Conservation (phyloP, 2,797 vertebrate species). For the Hephaestus fuliginosus region DNA sequence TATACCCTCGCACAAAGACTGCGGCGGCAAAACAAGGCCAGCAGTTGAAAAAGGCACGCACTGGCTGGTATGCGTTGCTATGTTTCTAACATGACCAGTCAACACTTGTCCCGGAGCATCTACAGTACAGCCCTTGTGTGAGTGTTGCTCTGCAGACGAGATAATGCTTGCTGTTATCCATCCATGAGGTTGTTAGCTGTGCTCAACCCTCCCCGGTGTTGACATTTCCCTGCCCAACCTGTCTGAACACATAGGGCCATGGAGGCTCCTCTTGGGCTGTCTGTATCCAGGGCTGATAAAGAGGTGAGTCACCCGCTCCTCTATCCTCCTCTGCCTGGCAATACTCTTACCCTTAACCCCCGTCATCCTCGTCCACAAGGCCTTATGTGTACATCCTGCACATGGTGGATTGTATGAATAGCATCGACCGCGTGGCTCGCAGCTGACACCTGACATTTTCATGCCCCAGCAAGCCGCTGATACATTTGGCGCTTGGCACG, state of each 20-base stretch:
- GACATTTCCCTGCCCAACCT: slow-evolving; percentile 79
- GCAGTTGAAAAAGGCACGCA: slow-evolving; percentile 27
- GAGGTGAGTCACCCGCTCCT: slow-evolving; percentile 79
- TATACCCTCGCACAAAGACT: neutral
- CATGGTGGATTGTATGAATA: slow-evolving; percentile 82
- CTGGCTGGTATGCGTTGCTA: slow-evolving; percentile 42
- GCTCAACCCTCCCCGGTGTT: slow-evolving; percentile 68
- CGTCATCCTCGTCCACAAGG: slow-evolving; percentile 67
- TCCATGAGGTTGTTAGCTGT: slow-evolving; percentile 67
- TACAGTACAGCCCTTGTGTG: slow-evolving; percentile 58
- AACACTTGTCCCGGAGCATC: slow-evolving; percentile 57
- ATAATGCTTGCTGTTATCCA: slow-evolving; percentile 76
- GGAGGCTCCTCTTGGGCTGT: slow-evolving; percentile 67
- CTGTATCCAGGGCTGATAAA: slow-evolving; percentile 77
- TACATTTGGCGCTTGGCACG: slow-evolving; percentile 81
- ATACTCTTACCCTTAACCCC: slow-evolving; percentile 63
- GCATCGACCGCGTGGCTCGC: slow-evolving; percentile 77
- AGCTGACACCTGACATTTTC: slow-evolving; percentile 86
- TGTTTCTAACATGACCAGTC: slow-evolving; percentile 66
- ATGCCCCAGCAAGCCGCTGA: slow-evolving; percentile 81
- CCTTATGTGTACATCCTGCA: slow-evolving; percentile 85
- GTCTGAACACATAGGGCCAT: slow-evolving; percentile 75
- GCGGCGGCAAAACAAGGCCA: slow-evolving; percentile 39
- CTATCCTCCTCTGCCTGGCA: slow-evolving; percentile 68
- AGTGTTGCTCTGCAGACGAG: slow-evolving; percentile 72